Evolutionary conservation across 2,888 invertebrate genomes (phyloP), one percentile per base, ranked within the genome.

Genomic region (Keiferia lycopersicella): DNA sequence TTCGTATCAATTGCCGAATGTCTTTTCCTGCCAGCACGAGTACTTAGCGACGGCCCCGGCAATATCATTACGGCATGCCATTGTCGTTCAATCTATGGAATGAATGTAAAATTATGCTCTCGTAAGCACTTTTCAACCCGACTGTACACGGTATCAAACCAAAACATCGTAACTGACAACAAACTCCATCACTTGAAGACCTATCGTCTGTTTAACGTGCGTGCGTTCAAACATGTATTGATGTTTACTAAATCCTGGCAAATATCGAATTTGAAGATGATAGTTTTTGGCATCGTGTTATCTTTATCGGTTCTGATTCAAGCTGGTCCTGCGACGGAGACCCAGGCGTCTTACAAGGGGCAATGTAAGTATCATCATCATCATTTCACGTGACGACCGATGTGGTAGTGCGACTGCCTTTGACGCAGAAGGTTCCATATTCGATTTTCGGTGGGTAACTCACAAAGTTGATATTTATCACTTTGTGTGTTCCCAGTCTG

Each of bases 361-460:
- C 82, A 83, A 64, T 79, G 83, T 83, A 73, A 82, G 82, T 68
- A 30, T 38, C 39, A 10, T 39, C n/a, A 41, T 18, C 2, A 6
- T 30, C 30, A 6, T n/a, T n/a, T n/a, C n/a, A n/a, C n/a, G 6
- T 4, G 30, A 30, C 30, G 30, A 6, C 30, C 30, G 30, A 30
- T 30, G 30, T 30, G 30, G 30, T 30, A 30, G 30, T 30, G 30
- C 30, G 30, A 30, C 3, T 30, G 30, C 30, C 30, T 30, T 2
- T 6, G 30, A 30, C 30, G 30, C 30, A n/a, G n/a, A n/a, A n/a
- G n/a, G n/a, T n/a, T n/a, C n/a, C n/a, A n/a, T n/a, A n/a, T n/a
- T n/a, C n/a, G 30, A 6, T 30, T 30, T 6, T 30, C 30, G 30
- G 30, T 30, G 30, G 30, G 30, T 4, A 2, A 30, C 30, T 30